A percentile compares a stretch with the other conserved stretches of the same genome.
Evolutionary conservation across 2,888 invertebrate species (phyloP).

Genomic region (Galeruca laticollis): DNA sequence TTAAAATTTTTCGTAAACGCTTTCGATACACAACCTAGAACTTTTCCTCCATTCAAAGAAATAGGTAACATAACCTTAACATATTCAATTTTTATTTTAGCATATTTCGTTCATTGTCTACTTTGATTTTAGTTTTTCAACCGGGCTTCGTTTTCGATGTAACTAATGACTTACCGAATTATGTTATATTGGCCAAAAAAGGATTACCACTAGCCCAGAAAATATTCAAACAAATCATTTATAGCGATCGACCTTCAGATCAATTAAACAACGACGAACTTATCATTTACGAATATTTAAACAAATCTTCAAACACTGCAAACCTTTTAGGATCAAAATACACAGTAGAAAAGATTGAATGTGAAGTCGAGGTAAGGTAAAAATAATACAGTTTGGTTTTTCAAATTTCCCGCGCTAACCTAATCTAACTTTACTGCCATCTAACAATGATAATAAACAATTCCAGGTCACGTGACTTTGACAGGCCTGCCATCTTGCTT

Average conservation of each 20-base stretch:
- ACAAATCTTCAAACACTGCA: slow-evolving; percentile 3
- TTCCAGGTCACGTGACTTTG: too few relatives aligned
- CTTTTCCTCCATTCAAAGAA: slow-evolving; percentile 22
- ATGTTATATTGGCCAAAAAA: slow-evolving; percentile 26
- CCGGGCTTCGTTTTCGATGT: slow-evolving; percentile 32
- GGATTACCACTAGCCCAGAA: slow-evolving; percentile 26
- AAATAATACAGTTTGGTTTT: neutral
- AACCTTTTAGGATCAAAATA: slow-evolving; percentile 7
- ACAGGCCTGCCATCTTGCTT: too few relatives aligned
- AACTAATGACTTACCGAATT: slow-evolving; percentile 22
- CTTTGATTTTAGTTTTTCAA: slow-evolving; percentile 32
- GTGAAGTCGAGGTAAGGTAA: slow-evolving; percentile 22
- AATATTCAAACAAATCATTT: slow-evolving; percentile 26
- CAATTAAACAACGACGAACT: neutral
- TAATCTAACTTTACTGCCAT: neutral
- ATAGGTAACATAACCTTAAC: slow-evolving; percentile 26
- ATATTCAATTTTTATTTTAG: neutral
- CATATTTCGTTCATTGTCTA: neutral
- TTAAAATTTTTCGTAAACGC: slow-evolving; percentile 31
- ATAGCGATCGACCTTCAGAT: slow-evolving; percentile 12
- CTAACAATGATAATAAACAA: too few relatives aligned
- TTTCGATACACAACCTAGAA: slow-evolving; percentile 31
- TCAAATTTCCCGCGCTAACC: neutral
- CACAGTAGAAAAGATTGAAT: slow-evolving; percentile 11
- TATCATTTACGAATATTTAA: slow-evolving; percentile 16